Evolutionary conservation across 2,113 vertebrate species (phyloP).

Genomic region (Gallinago jamesoni): DNA sequence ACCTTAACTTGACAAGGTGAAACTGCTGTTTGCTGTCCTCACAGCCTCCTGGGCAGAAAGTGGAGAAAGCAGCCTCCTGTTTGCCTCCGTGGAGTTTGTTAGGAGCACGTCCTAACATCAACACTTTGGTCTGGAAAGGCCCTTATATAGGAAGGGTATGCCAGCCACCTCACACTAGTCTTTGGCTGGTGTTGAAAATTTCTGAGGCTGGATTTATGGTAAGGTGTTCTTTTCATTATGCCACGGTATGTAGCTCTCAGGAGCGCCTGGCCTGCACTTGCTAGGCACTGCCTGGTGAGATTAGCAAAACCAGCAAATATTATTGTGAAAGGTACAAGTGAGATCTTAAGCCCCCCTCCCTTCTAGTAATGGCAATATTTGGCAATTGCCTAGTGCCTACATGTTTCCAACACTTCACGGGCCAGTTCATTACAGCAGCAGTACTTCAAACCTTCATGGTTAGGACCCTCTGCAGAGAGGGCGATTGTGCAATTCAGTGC

Average conservation of each 20-base stretch:
- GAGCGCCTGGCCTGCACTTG: background rate
- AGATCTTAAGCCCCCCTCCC: background rate
- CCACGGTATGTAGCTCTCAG: background rate
- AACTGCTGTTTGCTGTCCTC: background rate
- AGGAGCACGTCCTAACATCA: background rate
- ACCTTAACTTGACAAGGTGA: background rate
- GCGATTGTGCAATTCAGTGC: background rate
- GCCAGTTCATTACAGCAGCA: background rate
- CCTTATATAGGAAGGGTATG: background rate
- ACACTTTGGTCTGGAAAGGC: background rate
- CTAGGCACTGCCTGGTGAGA: background rate
- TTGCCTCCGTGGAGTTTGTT: background rate
- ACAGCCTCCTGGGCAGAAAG: background rate
- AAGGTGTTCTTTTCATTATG: background rate
- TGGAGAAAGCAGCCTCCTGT: background rate
- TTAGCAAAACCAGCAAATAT: background rate
- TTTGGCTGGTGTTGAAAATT: background rate
- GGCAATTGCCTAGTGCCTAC: background rate
- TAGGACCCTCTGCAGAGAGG: background rate
- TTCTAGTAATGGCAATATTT: background rate
- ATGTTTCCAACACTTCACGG: background rate
- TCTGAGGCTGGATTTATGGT: background rate
- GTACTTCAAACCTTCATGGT: background rate
- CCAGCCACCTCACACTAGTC: background rate
- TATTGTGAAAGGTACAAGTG: background rate